Conservation (phyloP, 2,888 invertebrate species). For the Leucophenga maculata region DNA sequence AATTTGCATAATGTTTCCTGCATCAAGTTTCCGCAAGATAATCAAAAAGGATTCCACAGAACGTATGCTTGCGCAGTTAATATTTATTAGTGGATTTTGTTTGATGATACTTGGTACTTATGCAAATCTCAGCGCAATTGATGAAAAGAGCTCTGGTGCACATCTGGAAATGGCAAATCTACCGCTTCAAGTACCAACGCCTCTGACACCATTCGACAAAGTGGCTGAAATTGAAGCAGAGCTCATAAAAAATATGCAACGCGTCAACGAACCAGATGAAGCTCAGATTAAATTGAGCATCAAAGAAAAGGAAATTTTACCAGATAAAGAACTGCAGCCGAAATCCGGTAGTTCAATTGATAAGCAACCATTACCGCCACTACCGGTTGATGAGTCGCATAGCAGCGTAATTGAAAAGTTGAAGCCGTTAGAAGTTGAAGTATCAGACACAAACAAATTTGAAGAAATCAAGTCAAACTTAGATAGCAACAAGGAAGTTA, state of each 20-base stretch:
- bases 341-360: conserved; percentile 27
- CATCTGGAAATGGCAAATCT: conserved; percentile 47
- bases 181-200: conserved; percentile 45
- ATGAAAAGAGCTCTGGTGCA: conserved; percentile 74
- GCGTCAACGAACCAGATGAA: neutral
- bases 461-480: neutral
- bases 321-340: conserved; percentile 23
- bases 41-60: conserved; percentile 89
- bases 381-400: conserved; percentile 63
- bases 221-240: conserved; percentile 39
- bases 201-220: conserved; percentile 42
- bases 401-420: neutral
- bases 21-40: conserved; percentile 88
- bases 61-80: conserved; percentile 83
- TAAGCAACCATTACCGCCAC: conserved; percentile 56
- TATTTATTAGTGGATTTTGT: conserved; percentile 86
- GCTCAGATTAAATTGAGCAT: conserved; percentile 7
- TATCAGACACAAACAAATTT: neutral
- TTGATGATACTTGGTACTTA: conserved; percentile 93
- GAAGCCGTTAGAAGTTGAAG: neutral
- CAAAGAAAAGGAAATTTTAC: conserved; percentile 17
- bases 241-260: conserved; percentile 39
- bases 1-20: conserved; percentile 94
- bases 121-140: conserved; percentile 86
- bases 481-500: conserved; percentile 10